Percentiles rank a stretch among this genome's conserved stretches.
Evolutionary conservation across 2,797 vertebrate species (phyloP).

Genomic region (Parauchenoglanis punctatus): DNA sequence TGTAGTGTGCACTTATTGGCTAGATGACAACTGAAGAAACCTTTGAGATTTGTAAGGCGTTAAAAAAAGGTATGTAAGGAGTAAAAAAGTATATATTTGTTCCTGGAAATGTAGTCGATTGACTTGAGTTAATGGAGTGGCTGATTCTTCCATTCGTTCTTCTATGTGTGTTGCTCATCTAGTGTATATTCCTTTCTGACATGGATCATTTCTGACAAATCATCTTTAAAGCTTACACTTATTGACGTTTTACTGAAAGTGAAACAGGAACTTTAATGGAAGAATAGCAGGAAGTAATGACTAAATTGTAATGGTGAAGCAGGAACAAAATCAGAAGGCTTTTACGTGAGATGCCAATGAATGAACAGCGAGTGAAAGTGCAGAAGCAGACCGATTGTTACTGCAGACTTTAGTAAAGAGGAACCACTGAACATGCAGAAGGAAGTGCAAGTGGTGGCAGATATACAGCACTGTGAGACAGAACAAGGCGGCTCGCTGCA

Average conservation of each 20-base stretch:
- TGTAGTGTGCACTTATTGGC: neutral
- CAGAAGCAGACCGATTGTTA: neutral
- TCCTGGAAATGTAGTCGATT: no score
- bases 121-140: no score
- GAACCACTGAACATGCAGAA: neutral
- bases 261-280: neutral
- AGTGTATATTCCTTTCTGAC: neutral
- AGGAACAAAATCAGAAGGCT: neutral
- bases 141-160: neutral
- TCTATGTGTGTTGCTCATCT: neutral
- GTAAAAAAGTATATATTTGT: neutral
- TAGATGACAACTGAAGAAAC: neutral
- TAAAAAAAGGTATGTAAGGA: neutral
- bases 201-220: neutral
- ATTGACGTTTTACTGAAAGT: neutral
- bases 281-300: neutral
- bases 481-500: neutral
- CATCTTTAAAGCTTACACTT: neutral
- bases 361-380: neutral
- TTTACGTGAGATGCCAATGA: neutral
- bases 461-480: neutral
- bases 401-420: neutral
- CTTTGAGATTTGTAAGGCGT: neutral
- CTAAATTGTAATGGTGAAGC: neutral
- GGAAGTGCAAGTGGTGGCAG: slow-evolving; percentile 1